phyloP scores from a whole-genome alignment of 2,888 invertebrate species.

The Osedax fenrisi region DNA sequence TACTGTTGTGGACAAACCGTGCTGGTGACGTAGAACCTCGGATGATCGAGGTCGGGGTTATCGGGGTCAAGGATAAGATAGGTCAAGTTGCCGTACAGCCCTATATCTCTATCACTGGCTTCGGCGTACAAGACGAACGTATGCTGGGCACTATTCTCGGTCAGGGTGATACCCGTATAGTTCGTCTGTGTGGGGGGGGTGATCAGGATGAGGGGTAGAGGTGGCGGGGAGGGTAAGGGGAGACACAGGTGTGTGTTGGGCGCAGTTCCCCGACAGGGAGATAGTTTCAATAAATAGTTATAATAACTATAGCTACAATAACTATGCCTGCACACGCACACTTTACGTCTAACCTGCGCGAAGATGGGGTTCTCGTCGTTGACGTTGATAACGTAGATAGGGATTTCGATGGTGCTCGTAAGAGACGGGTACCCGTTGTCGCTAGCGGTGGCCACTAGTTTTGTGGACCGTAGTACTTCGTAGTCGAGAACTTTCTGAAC shows the following conservation, averaged over 20 bases:
- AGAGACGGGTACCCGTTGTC: slow-evolving; percentile 77
- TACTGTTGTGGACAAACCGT: no score
- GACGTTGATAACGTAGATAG: slow-evolving; percentile 66
- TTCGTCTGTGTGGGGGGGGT: background rate
- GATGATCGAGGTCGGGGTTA: background rate
- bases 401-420: slow-evolving; percentile 65
- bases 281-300: no score
- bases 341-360: slow-evolving; percentile 40
- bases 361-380: slow-evolving; percentile 79
- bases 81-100: background rate
- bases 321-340: no score
- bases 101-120: background rate
- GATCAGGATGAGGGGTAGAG: background rate
- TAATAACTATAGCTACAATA: no score
- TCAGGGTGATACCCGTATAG: background rate
- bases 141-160: background rate
- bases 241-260: no score
- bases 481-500: slow-evolving; percentile 70
- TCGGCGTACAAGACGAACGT: background rate
- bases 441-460: slow-evolving; percentile 68
- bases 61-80: background rate
- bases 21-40: background rate
- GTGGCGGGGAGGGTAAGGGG: background rate
- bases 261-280: no score
- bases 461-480: slow-evolving; percentile 64